Evolutionary conservation across 2,888 invertebrate species (phyloP).

Genomic region (Mythimna lalbum): DNA sequence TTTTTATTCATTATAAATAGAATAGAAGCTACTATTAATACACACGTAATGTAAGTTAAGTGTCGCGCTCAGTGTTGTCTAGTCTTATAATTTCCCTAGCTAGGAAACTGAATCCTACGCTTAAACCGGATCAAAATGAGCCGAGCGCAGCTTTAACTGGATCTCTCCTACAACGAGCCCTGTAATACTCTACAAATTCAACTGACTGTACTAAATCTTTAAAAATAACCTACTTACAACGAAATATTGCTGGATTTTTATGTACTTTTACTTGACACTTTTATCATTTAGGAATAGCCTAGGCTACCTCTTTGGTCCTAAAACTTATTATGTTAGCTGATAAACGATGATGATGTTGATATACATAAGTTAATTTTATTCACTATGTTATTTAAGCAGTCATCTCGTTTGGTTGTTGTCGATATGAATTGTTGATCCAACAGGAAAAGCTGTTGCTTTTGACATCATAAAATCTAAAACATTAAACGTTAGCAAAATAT

Average conservation of each 20-base stretch:
- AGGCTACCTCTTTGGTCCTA: background rate
- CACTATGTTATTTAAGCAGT: background rate
- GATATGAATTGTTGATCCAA: background rate
- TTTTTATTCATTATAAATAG: slow-evolving; percentile 16
- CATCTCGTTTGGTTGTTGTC: background rate
- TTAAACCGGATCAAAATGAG: slow-evolving; percentile 77
- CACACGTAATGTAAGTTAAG: slow-evolving; percentile 61
- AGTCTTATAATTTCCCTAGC: slow-evolving; percentile 71
- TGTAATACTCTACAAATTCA: slow-evolving; percentile 73
- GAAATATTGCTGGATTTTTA: slow-evolving; percentile 39
- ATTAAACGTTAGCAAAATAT: slow-evolving; percentile 7
- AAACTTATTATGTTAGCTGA: background rate
- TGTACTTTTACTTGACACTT: slow-evolving; percentile 12
- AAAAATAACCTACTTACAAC: slow-evolving; percentile 64
- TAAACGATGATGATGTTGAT: background rate
- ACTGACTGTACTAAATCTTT: slow-evolving; percentile 63
- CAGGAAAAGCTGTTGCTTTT: background rate
- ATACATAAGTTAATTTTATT: no score
- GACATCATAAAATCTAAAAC: background rate
- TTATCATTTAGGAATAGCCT: slow-evolving; percentile 4
- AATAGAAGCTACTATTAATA: slow-evolving; percentile 16
- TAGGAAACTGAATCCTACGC: slow-evolving; percentile 72
- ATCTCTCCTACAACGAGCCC: slow-evolving; percentile 70
- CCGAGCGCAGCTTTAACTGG: slow-evolving; percentile 74
- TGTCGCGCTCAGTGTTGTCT: slow-evolving; percentile 61